Base-by-base conservation (phyloP, 2,113 vertebrate genomes). In the Micromys minutus region DNA sequence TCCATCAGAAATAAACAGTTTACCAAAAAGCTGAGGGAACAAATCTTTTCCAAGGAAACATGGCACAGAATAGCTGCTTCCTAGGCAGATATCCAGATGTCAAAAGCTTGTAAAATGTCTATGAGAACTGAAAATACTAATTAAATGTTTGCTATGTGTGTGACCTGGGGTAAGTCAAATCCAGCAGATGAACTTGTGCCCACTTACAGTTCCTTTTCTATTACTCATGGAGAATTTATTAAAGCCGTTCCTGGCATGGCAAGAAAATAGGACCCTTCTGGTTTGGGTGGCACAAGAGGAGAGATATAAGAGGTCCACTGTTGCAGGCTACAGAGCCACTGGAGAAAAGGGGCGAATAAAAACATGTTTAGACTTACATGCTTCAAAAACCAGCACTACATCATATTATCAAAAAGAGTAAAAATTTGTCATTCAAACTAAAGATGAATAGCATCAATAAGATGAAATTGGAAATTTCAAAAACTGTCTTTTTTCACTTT, bases 241-340 rank as follows among this genome's bases (percentile, higher is more conserved):
- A 90, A 61, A 69, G 55, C 39, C 45, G 77, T 5, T 85, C 15
- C 19, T 34, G n/a, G 4, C 42, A 84, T 17, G 15, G 50, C 5
- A 90, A 57, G 16, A 31, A 85, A 50, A 8, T 9, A 74, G 4
- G 29, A 80, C 5, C 29, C 3, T 36, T 2, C 47, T 47, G 57
- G 67, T 31, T 39, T 59, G n/a, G 22, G 22, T 74, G 15, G 7
- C 7, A 12, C 1, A 42, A 8, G 47, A 6, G 7, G 16, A 42
- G 13, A 77, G 19, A 55, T 3, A 5, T 15, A 0, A 12, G 17
- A 22, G 13, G n/a, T 5, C 3, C 21, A 5, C 11, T 52, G 3
- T 15, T 12, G 7, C 17, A 57, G 21, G 4, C 13, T 7, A 57
- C n/a, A 72, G 77, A 31, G 52, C 9, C 61, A 85, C 17, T 17